Evolutionary conservation across 2,797 vertebrate genomes (phyloP).

Genomic region (Sebastes melanostomus): DNA sequence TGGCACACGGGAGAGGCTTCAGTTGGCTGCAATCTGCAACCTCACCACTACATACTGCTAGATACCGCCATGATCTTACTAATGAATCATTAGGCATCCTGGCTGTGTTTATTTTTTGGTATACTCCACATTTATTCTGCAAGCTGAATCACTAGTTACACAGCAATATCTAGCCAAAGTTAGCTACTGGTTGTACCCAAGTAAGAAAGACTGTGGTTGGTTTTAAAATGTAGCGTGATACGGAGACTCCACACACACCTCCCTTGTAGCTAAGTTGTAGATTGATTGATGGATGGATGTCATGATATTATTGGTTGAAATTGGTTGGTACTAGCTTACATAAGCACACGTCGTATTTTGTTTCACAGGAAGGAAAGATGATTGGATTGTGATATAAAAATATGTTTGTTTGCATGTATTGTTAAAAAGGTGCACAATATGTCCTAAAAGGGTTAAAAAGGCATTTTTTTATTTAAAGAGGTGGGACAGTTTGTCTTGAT

Average conservation of each 20-base stretch:
- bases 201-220: no score
- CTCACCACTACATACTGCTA: no score
- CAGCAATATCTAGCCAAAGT: neutral
- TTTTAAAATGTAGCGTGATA: no score
- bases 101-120: neutral
- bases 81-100: neutral
- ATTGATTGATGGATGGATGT: no score
- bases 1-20: no score
- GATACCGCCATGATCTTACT: neutral
- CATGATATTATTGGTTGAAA: no score
- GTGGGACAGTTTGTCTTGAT: neutral
- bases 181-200: neutral
- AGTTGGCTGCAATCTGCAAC: no score
- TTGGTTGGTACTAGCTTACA: no score
- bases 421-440: neutral
- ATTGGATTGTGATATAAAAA: no score
- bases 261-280: no score
- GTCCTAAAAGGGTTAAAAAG: neutral
- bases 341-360: fast-evolving
- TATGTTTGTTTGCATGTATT: neutral
- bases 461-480: no score
- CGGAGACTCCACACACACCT: neutral
- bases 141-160: neutral
- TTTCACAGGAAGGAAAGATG: no score
- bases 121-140: neutral